These are phyloP conservation scores for Heliornis fulica DNA, from an alignment of 2,113 vertebrate genomes.

Conservation along the genomic window DNA sequence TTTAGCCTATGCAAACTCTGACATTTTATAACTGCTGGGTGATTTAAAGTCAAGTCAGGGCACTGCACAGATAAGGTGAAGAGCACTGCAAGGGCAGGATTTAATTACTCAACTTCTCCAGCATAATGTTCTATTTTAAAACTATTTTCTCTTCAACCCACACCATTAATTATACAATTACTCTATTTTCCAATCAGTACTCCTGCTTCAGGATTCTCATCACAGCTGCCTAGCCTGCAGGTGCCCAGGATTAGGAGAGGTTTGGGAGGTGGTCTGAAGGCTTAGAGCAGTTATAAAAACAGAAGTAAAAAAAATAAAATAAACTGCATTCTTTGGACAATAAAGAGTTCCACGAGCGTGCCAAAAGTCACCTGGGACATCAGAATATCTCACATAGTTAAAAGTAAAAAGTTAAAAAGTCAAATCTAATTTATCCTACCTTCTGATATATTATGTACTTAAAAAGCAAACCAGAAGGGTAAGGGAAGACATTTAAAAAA, in stretches of 20 bases:
- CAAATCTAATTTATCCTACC: neutral
- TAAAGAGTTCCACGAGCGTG: neutral
- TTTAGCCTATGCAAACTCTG: neutral
- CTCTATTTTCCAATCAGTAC: neutral
- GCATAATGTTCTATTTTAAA: neutral
- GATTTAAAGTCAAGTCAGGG: neutral
- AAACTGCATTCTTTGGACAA: neutral
- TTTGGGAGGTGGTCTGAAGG: neutral
- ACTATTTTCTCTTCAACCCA: neutral
- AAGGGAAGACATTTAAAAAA: neutral
- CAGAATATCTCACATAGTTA: too few species aligned
- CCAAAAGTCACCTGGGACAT: neutral
- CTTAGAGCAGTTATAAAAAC: neutral
- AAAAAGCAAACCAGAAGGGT: neutral
- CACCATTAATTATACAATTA: neutral
- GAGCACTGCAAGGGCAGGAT: neutral
- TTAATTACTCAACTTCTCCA: neutral
- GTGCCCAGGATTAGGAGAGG: neutral
- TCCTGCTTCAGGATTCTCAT: neutral
- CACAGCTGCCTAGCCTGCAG: neutral
- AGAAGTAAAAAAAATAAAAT: neutral
- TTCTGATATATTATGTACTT: neutral
- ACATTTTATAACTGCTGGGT: neutral
- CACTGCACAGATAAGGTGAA: neutral
- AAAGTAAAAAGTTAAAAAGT: too few species aligned